These are phyloP conservation scores for Globicephala melas DNA, from an alignment of 2,113 vertebrate species.

Conservation along the genomic window DNA sequence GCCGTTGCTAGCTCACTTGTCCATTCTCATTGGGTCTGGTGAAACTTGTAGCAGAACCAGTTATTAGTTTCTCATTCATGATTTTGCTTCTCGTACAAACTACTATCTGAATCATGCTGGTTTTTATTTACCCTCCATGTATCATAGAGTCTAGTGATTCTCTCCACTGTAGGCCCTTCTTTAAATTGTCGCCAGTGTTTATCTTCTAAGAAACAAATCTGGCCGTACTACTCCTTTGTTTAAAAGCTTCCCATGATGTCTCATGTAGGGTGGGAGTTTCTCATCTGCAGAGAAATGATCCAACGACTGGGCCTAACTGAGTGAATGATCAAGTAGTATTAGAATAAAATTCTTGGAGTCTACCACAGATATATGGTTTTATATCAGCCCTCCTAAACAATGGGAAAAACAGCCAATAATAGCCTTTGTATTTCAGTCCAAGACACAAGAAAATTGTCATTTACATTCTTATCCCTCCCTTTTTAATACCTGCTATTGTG, in stretches of 20 bases:
- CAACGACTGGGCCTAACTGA: neutral
- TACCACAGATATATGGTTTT: neutral
- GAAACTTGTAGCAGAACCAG: neutral
- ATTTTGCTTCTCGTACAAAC: neutral
- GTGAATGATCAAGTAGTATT: neutral
- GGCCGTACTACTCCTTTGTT: neutral
- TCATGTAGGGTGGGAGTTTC: neutral
- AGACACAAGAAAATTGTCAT: neutral
- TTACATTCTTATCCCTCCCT: neutral
- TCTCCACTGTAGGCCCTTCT: neutral
- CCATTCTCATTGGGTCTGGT: neutral
- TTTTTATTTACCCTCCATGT: neutral
- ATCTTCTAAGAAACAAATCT: neutral
- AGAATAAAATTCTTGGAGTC: neutral
- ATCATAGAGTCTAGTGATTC: neutral
- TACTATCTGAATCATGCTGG: neutral
- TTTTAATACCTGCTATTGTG: neutral
- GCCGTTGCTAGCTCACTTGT: neutral
- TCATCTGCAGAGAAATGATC: neutral
- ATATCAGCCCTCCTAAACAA: neutral
- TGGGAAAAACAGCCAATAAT: neutral
- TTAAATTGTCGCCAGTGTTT: neutral
- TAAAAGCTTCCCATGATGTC: neutral
- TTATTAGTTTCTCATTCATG: neutral
- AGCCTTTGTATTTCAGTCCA: neutral